phyloP scores from a whole-genome alignment of 2,113 vertebrate genomes.

The Muntiacus muntjak region DNA sequence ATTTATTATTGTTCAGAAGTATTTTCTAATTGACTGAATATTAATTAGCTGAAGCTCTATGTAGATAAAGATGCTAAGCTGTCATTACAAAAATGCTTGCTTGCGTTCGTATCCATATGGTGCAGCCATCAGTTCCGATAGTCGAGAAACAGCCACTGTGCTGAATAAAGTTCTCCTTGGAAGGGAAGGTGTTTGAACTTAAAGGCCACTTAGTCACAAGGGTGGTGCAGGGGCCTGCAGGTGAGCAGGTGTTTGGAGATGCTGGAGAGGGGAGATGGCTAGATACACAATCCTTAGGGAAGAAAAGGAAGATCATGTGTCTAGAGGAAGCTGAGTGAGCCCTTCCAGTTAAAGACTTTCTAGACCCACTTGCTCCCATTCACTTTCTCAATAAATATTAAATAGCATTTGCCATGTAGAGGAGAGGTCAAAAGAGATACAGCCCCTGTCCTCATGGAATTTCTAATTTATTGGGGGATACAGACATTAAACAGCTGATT shows the following conservation, averaged over 20 bases:
- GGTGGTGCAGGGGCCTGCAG: neutral
- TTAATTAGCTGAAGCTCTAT: slow-evolving; percentile 76
- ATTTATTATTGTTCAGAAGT: slow-evolving; percentile 71
- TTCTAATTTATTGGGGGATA: neutral
- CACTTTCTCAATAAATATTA: neutral
- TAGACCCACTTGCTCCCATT: neutral
- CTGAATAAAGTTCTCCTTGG: slow-evolving; percentile 22
- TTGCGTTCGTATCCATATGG: slow-evolving; percentile 61
- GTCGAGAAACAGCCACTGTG: slow-evolving; percentile 39
- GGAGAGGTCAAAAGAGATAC: neutral
- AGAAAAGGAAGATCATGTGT: neutral
- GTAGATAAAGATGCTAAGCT: slow-evolving; percentile 79
- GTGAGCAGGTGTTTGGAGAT: neutral
- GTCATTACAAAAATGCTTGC: slow-evolving; percentile 71
- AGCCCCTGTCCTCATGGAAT: neutral
- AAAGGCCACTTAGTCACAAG: slow-evolving; percentile 54
- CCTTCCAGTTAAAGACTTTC: neutral
- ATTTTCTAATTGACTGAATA: slow-evolving; percentile 81
- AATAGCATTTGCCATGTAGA: accelerated
- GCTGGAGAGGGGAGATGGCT: accelerated
- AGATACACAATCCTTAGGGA: neutral
- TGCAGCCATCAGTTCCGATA: slow-evolving; percentile 59
- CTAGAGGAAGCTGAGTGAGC: neutral
- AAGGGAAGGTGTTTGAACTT: slow-evolving; percentile 40
- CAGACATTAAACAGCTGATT: neutral